Conservation (phyloP, 2,797 vertebrate genomes). For the Liasis olivaceus region DNA sequence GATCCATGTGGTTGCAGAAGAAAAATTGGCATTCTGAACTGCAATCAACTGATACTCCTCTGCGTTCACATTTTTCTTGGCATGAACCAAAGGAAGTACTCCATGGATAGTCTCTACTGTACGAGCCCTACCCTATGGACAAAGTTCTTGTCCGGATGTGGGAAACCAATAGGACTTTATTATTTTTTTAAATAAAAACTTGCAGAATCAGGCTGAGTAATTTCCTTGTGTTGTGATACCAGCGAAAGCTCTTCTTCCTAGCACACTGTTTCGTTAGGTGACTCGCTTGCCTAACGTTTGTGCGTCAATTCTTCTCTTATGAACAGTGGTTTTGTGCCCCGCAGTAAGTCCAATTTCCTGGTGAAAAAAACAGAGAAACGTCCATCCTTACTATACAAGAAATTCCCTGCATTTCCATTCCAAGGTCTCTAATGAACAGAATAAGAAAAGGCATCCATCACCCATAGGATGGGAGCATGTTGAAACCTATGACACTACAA, state of each 20-base stretch:
- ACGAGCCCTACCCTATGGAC: not conserved
- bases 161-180: not conserved
- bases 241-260: constrained; percentile 39
- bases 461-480: constrained; percentile 46
- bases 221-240: constrained; percentile 49
- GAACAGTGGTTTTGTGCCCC: constrained; percentile 67
- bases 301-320: constrained; percentile 55
- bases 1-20: constrained; percentile 14
- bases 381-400: constrained; percentile 60
- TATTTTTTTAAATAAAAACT: not conserved
- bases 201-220: constrained; percentile 62
- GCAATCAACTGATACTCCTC: not conserved
- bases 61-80: not conserved
- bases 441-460: constrained; percentile 40
- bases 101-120: not conserved
- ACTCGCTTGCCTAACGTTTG: constrained; percentile 52
- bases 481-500: constrained; percentile 35
- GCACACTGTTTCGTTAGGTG: constrained; percentile 49
- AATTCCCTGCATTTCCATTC: constrained; percentile 59
- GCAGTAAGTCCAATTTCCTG: constrained; percentile 58
- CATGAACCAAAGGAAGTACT: not conserved
- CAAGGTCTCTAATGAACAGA: constrained; percentile 40
- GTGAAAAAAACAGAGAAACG: constrained; percentile 55
- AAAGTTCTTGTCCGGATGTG: not conserved
- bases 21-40: not conserved